Conservation (phyloP, 2,888 invertebrate species). For the Sceliomorpha sp. region DNA sequence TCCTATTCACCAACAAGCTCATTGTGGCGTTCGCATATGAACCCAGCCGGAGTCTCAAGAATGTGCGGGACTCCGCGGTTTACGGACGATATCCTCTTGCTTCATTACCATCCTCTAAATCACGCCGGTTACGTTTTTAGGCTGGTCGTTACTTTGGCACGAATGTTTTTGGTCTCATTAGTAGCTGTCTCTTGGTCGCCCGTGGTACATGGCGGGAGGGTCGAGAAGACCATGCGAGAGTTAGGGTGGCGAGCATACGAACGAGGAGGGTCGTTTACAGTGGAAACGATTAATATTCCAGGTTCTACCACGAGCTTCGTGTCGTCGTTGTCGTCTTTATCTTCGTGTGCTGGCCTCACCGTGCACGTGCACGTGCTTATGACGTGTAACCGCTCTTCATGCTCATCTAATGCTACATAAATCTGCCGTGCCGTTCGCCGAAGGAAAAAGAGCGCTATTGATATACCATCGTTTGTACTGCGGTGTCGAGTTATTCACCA, state of each 20-base stretch:
- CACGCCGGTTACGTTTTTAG: constrained; percentile 74
- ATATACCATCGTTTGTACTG: constrained; percentile 13
- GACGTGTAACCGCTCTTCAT: constrained; percentile 34
- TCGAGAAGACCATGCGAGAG: constrained; percentile 41
- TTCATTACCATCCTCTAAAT: constrained; percentile 76
- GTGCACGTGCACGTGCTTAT: constrained; percentile 34
- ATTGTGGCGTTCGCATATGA: constrained; percentile 27
- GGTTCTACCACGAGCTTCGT: constrained; percentile 61
- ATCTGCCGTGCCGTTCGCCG: constrained; percentile 6
- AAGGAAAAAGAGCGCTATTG: constrained; percentile 6
- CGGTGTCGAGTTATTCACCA: not conserved
- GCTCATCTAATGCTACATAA: constrained; percentile 30
- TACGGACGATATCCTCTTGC: constrained; percentile 55
- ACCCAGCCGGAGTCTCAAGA: constrained; percentile 25
- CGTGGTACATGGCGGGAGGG: constrained; percentile 59
- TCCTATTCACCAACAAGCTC: constrained; percentile 16
- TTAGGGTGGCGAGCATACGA: constrained; percentile 29
- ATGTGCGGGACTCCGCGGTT: constrained; percentile 38
- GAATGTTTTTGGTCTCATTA: constrained; percentile 76
- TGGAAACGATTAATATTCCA: constrained; percentile 74
- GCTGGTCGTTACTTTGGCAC: constrained; percentile 69
- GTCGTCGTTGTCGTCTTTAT: constrained; percentile 59
- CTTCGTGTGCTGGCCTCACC: constrained; percentile 47
- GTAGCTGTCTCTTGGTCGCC: constrained; percentile 69
- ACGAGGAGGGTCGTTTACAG: constrained; percentile 61